These are phyloP conservation scores for Zygogramma bicolorata DNA, from an alignment of 2,888 invertebrate genomes.

Conservation along the genomic window DNA sequence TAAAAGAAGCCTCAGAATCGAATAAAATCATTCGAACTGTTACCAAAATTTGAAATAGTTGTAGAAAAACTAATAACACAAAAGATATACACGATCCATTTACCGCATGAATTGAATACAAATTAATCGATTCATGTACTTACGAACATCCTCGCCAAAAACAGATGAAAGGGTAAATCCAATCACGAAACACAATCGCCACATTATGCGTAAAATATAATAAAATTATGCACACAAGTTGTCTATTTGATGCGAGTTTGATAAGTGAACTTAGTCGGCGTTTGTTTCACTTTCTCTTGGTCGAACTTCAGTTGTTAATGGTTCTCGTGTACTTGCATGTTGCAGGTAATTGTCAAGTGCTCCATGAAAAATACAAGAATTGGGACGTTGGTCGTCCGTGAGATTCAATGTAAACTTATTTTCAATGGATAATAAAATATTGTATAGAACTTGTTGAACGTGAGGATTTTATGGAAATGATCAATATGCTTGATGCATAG, in stretches of 20 bases:
- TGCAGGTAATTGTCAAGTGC: conserved; percentile 21
- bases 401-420: conserved; percentile 15
- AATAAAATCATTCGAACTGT: no score
- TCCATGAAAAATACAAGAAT: conserved; percentile 25
- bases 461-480: background rate
- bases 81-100: no score
- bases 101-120: no score
- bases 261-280: conserved; percentile 50
- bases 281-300: conserved; percentile 36
- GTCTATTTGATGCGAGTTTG: conserved; percentile 53
- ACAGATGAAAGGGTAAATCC: conserved; percentile 18
- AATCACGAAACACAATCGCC: conserved; percentile 27
- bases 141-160: conserved; percentile 32
- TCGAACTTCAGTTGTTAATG: conserved; percentile 24
- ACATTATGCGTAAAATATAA: conserved; percentile 21
- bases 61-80: background rate
- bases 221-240: conserved; percentile 23
- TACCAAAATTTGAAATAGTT: no score
- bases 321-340: conserved; percentile 27
- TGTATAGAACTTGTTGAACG: background rate
- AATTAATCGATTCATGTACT: conserved; percentile 11
- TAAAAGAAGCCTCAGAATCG: no score
- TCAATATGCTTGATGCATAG: background rate
- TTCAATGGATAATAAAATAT: conserved; percentile 5
- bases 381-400: conserved; percentile 33